A percentile compares a stretch with the other conserved stretches of the same genome.
These are phyloP conservation scores for Drosophila quadrilineata DNA, from an alignment of 1,140 invertebrate species.

Conservation along the genomic window DNA sequence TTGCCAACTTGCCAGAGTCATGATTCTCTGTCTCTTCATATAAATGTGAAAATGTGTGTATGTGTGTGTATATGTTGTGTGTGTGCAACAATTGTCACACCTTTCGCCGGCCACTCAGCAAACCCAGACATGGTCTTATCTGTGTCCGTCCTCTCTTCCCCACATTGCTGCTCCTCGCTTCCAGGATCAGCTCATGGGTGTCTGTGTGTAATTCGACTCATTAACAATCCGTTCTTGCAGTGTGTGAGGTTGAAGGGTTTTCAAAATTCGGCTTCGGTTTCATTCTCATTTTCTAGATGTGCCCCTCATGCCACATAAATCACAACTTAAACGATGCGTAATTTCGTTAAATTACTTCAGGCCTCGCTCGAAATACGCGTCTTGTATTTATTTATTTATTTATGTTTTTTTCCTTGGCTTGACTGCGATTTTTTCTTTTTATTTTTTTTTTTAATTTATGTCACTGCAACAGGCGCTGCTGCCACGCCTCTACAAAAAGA, in stretches of 20 bases:
- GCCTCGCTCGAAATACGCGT: conserved; percentile 26
- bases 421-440: too few species aligned
- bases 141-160: neutral
- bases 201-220: conserved; percentile 77
- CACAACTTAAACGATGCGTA: conserved; percentile 78
- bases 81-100: conserved; percentile 73
- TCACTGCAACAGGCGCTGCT: conserved; percentile 52
- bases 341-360: conserved; percentile 66
- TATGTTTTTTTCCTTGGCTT: conserved; percentile 54
- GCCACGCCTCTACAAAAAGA: conserved; percentile 21
- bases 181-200: too few species aligned
- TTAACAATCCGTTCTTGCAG: conserved; percentile 76
- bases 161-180: conserved; percentile 12
- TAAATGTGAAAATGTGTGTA: conserved; percentile 11
- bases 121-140: conserved; percentile 1
- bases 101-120: conserved; percentile 77
- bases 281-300: conserved; percentile 32
- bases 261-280: conserved; percentile 11
- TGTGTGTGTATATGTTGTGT: conserved; percentile 28
- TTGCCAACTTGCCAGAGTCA: conserved; percentile 61
- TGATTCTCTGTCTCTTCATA: conserved; percentile 14
- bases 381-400: conserved; percentile 60
- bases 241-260: conserved; percentile 56
- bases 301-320: conserved; percentile 70
- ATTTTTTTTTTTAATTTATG: conserved; percentile 31